These are phyloP conservation scores for Oithona nana DNA, from an alignment of 2,888 invertebrate genomes.

Conservation along the genomic window DNA sequence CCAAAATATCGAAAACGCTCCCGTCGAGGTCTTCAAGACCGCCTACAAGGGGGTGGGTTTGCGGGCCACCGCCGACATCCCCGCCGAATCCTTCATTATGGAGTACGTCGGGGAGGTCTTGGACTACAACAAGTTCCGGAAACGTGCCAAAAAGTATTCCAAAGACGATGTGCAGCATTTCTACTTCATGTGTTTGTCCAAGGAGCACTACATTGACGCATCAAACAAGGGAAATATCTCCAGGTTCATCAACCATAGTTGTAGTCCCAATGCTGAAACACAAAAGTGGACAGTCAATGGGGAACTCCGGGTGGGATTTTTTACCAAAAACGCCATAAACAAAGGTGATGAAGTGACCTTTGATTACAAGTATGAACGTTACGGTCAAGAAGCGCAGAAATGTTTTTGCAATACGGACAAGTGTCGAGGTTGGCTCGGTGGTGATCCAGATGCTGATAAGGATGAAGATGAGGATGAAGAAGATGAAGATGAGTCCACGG, in stretches of 20 bases:
- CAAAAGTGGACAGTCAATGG: constrained; percentile 54
- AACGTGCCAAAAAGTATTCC: constrained; percentile 65
- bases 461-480: constrained; percentile 38
- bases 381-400: constrained; percentile 78
- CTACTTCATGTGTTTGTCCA: constrained; percentile 90
- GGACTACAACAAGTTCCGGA: constrained; percentile 40
- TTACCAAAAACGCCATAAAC: constrained; percentile 59
- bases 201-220: constrained; percentile 87
- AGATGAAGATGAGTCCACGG: constrained; percentile 32
- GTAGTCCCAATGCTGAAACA: constrained; percentile 94
- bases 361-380: constrained; percentile 82
- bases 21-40: constrained; percentile 54
- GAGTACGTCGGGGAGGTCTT: constrained; percentile 97
- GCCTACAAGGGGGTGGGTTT: constrained; percentile 91
- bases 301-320: constrained; percentile 87
- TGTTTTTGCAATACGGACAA: constrained; percentile 76
- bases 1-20: constrained; percentile 63
- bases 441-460: constrained; percentile 40
- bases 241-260: constrained; percentile 95
- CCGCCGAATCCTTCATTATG: constrained; percentile 73
- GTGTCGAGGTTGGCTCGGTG: constrained; percentile 91
- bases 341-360: constrained; percentile 92
- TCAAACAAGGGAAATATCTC: constrained; percentile 88
- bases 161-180: constrained; percentile 76
- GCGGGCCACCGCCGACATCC: constrained; percentile 48